Conservation (phyloP, 2,888 invertebrate genomes). For the Dinocampus coccinellae region DNA sequence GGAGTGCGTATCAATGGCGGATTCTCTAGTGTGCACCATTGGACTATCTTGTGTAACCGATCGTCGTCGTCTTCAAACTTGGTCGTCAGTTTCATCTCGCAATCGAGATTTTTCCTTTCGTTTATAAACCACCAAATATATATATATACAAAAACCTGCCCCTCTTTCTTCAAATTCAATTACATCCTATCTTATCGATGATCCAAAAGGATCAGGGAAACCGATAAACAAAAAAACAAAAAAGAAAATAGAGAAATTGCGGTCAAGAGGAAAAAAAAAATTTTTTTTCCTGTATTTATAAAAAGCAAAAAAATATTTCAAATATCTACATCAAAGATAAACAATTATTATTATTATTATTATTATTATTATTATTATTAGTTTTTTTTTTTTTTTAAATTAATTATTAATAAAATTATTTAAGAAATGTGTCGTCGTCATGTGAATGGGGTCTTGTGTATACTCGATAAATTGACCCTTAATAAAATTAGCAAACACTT, state of each 20-base stretch:
- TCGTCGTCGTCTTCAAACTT: constrained; percentile 48
- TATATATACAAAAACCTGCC: constrained; percentile 4
- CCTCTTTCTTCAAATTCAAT: constrained; percentile 30
- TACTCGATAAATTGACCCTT: constrained; percentile 60
- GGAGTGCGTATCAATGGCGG: constrained; percentile 63
- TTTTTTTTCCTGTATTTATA: background rate
- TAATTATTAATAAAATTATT: too few relatives aligned
- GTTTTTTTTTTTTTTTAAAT: background rate
- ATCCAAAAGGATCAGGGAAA: background rate
- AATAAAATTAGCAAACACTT: constrained; percentile 61
- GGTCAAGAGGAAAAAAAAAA: background rate
- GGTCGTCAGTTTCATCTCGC: constrained; percentile 32
- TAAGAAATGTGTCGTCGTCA: too few relatives aligned
- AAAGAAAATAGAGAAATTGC: background rate
- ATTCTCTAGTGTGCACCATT: constrained; percentile 47
- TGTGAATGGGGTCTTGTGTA: too few relatives aligned
- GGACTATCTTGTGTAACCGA: constrained; percentile 54
- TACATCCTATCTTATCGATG: constrained; percentile 29
- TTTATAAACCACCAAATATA: constrained; percentile 13
- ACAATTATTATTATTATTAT: background rate
- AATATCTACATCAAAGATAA: background rate
- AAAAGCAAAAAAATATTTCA: background rate
- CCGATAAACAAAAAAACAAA: background rate
- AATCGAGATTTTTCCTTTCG: constrained; percentile 25
- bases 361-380: background rate